Evolutionary conservation across 2,797 vertebrate genomes (phyloP), one percentile per base, ranked within the genome.

Genomic region (Anguilla megastoma): DNA sequence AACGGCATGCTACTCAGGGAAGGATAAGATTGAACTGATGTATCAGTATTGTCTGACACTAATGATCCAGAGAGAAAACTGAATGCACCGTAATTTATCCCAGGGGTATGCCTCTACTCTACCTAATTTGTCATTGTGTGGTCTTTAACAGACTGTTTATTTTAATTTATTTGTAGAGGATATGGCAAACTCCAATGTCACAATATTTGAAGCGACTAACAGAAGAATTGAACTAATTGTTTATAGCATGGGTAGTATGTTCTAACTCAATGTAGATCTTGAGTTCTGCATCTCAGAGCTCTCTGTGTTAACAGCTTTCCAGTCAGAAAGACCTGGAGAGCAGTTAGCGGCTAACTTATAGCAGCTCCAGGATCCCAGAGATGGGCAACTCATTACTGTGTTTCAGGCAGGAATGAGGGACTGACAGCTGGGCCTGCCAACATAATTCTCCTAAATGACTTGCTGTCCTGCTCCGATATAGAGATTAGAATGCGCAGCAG

Each of bases 51-150:
- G 87, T 89, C 56, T 89, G 85, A 71, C 86, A 87, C 30, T 87
- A 88, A 89, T 88, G 87, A 87, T 85, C 54, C 86, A 63, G 36
- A 79, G 48, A 74, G 88, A 89, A 84, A 79, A 84, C 84, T 87
- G 89, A 89, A 90, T 88, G 85, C 74, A 52, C 66, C 48, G 52
- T 90, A 90, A 91, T 90, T 90, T 88, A 90, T 63, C 50, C 86
- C 86, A 86, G 89, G 90, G 88, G 88, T 86, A 85, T 63, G 85
- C 63, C 85, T 89, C 86, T 66, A 85, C 89, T 60, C 83, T n/a
- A 21, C 21, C 63, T 86, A 86, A 36, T 88, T 89, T 85, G 85
- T 90, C 76, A 71, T 88, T 89, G 63, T 45, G 16, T 41, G 76
- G 33, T 80, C 33, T 45, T 80, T 74, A 74, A 3, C 27, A 74